Base-by-base conservation (phyloP, 2,113 vertebrate species). In the Toxotes jaculatrix region DNA sequence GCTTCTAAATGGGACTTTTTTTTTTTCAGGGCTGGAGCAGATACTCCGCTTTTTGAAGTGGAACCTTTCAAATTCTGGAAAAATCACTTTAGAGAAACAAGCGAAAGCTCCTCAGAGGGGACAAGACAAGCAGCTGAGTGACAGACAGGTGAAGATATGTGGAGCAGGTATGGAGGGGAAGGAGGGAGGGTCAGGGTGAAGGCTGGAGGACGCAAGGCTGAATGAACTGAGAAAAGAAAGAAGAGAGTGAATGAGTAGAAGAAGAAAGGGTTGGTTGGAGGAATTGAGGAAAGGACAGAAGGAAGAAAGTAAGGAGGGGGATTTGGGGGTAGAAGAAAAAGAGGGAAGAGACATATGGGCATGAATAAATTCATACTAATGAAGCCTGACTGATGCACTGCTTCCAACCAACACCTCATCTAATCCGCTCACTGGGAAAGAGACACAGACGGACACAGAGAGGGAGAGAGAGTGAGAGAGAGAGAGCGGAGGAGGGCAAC, bases 361-460 rank as follows among this genome's bases (percentile, higher is more conserved):
- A 85, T 93, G 94, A 94, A 95, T 95, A 95, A 89, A 95, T 95
- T 94, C 92, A 94, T 94, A 88, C 85, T 94, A 95, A 95, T 94
- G 82, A 92, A 94, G 88, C 88, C 88, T 94, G 93, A 94, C 89
- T 89, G 91, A 93, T 92, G 89, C 87, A 79, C 74, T 76, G 86
- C 90, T 89, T 92, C 92, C 91, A 91, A 92, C 89, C 92, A 94
- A 91, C 93, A 93, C 94, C 93, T 95, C 87, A 71, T 91, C 93
- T 95, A 95, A 95, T 94, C 94, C 86, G 73, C 91, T 94, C 90
- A 79, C 70, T 77, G 84, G 84, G 43, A 84, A 72, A 92, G 88
- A 83, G 69, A 84, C 72, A 70, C 66, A 86, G 70, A 74, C 47
- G 55, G 83, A 88, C 61, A 88, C 3, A 80, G 79, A 77, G 61